phyloP scores from a whole-genome alignment of 2,888 invertebrate genomes.

The Cheilosia scutellata region DNA sequence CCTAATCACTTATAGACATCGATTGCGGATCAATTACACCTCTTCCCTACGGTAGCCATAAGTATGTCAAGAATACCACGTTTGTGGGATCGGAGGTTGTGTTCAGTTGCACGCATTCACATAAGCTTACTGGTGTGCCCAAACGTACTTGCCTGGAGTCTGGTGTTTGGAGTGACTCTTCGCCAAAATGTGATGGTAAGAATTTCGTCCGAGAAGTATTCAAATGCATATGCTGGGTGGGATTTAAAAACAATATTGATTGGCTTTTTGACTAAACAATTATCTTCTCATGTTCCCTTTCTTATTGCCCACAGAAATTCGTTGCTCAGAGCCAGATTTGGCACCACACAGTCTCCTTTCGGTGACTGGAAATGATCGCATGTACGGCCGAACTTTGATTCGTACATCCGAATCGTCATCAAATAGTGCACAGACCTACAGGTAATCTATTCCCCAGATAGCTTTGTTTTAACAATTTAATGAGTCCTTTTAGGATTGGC shows the following conservation, averaged over 20 bases:
- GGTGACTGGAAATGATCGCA: constrained; percentile 95
- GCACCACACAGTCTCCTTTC: constrained; percentile 94
- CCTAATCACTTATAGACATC: constrained; percentile 87
- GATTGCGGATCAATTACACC: constrained; percentile 94
- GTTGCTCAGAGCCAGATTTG: constrained; percentile 92
- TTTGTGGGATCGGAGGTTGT: constrained; percentile 91
- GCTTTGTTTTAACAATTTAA: background rate
- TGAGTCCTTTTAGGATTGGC: constrained; percentile 86
- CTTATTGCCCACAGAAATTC: constrained; percentile 87
- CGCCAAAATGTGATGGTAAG: constrained; percentile 92
- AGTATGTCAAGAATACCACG: constrained; percentile 91
- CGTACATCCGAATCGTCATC: constrained; percentile 88
- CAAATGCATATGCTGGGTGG: background rate
- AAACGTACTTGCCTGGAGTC: constrained; percentile 90
- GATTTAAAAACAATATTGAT: constrained; percentile 61
- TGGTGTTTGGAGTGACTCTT: constrained; percentile 92
- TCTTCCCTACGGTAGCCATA: constrained; percentile 90
- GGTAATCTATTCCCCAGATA: constrained; percentile 81
- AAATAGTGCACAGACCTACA: constrained; percentile 90
- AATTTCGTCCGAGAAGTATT: background rate
- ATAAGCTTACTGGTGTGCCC: constrained; percentile 90
- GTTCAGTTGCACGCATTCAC: constrained; percentile 92
- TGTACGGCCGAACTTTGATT: constrained; percentile 93
- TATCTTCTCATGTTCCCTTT: background rate
- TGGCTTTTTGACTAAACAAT: background rate